phyloP scores from a whole-genome alignment of 2,888 invertebrate genomes.

The Podotricha telesiphe region DNA sequence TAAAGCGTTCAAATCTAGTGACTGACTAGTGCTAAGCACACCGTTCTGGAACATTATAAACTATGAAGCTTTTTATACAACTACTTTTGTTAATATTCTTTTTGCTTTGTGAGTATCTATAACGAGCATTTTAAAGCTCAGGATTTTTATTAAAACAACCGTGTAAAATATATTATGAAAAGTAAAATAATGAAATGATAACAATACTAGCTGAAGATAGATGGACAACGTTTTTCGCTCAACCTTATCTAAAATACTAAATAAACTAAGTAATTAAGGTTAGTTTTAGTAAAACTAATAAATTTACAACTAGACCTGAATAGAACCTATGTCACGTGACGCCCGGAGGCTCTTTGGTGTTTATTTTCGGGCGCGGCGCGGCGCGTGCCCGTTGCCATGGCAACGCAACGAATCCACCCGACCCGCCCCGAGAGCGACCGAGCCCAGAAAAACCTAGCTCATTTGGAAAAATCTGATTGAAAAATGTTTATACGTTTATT shows the following conservation, averaged over 20 bases:
- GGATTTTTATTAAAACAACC: neutral
- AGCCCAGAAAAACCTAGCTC: slow-evolving; percentile 49
- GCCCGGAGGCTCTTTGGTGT: slow-evolving; percentile 54
- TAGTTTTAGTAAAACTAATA: neutral
- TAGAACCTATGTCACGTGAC: slow-evolving; percentile 41
- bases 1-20: slow-evolving; percentile 20
- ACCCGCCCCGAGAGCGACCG: slow-evolving; percentile 56
- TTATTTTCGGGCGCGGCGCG: slow-evolving; percentile 74
- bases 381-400: slow-evolving; percentile 70
- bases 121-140: neutral
- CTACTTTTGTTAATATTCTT: neutral
- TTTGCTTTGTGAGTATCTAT: neutral
- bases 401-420: slow-evolving; percentile 66
- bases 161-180: neutral
- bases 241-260: neutral
- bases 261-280: neutral
- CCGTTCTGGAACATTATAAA: neutral
- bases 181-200: neutral
- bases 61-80: neutral
- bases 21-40: slow-evolving; percentile 14
- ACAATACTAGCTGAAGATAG: neutral
- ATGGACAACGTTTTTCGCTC: neutral
- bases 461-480: slow-evolving; percentile 46
- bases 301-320: neutral
- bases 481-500: slow-evolving; percentile 13